A percentile compares a stretch with the other conserved stretches of the same genome.
Conservation (phyloP, 37 sponge, comb jelly and placozoan species). For the Agelas oroides region DNA sequence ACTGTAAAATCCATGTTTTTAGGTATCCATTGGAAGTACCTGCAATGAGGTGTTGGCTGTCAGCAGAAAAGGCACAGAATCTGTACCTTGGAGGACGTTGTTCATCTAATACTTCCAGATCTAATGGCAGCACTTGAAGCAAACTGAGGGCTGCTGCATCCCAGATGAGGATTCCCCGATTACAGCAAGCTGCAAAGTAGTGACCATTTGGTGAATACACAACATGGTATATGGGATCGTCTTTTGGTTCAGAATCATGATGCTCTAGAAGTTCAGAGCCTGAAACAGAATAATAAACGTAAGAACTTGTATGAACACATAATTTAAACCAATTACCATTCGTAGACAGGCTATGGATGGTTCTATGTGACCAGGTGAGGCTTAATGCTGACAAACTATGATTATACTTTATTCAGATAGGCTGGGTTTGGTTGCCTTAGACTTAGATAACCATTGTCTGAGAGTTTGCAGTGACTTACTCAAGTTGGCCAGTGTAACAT, state of each 20-base stretch:
- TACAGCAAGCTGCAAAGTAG: slow-evolving; percentile 9
- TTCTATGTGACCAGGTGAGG: no score
- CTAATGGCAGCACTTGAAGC: not conserved
- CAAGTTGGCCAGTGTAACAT: no score
- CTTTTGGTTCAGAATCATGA: not conserved
- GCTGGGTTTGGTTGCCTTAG: no score
- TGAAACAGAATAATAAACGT: not conserved
- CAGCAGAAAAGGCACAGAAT: slow-evolving; percentile 10
- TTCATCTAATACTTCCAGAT: no score
- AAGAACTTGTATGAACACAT: no score
- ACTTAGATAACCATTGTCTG: no score
- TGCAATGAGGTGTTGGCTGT: slow-evolving; percentile 10
- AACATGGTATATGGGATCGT: slow-evolving; percentile 13
- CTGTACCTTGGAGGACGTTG: not conserved
- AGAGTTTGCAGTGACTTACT: no score
- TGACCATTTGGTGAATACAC: slow-evolving; percentile 17
- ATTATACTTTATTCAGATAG: no score
- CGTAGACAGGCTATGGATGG: no score
- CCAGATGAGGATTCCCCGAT: slow-evolving; percentile 16
- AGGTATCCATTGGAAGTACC: slow-evolving; percentile 9
- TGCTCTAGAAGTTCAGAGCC: not conserved
- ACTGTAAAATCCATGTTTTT: slow-evolving; percentile 4
- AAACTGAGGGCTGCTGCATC: slow-evolving; percentile 21
- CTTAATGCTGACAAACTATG: no score
- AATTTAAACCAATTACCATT: no score